These are phyloP conservation scores for Zosterops hypoxanthus DNA, from an alignment of 2,113 vertebrate genomes.

Conservation along the genomic window DNA sequence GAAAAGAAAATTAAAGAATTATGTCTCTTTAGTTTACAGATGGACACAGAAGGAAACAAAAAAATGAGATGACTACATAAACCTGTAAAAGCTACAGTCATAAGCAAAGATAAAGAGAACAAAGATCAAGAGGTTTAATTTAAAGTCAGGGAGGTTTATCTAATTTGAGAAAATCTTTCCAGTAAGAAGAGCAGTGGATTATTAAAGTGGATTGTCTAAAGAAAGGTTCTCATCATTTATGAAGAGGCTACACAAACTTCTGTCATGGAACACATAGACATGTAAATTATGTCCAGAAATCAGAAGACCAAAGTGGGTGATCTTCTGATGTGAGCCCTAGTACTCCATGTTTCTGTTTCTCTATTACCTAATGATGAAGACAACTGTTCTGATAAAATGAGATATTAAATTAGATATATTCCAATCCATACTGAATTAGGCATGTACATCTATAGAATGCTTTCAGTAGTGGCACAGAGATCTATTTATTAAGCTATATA, in stretches of 20 bases:
- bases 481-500: not conserved
- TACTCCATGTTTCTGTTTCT: not conserved
- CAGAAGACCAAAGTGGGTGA: not conserved
- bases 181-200: not conserved
- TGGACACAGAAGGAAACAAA: not conserved
- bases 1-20: not conserved
- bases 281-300: not conserved
- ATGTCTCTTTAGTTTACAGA: not conserved
- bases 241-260: not conserved
- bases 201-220: not conserved
- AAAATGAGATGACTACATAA: fast-evolving
- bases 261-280: not conserved
- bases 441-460: not conserved
- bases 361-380: not conserved
- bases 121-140: not conserved
- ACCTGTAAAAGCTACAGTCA: not conserved
- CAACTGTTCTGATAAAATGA: not conserved
- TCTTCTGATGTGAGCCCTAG: not conserved
- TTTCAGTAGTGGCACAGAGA: not conserved
- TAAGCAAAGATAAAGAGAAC: not conserved
- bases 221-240: not conserved
- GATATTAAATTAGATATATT: not conserved
- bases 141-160: not conserved
- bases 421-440: not conserved
- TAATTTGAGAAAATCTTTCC: not conserved